Percentiles rank a stretch among this genome's conserved stretches.
Conservation (phyloP, 2,113 vertebrate species). For the Peromyscus leucopus region DNA sequence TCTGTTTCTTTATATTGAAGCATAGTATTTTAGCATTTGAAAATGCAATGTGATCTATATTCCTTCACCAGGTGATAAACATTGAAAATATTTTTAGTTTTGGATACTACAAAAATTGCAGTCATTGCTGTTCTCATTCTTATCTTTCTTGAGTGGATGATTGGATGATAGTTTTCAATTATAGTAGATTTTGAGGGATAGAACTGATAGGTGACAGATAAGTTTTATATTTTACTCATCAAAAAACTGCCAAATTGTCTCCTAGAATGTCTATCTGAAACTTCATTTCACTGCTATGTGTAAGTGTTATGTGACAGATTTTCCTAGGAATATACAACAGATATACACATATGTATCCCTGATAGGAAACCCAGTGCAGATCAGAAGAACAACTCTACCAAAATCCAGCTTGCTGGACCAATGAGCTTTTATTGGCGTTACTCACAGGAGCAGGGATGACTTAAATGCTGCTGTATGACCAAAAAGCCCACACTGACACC, state of each 20-base stretch:
- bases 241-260: background rate
- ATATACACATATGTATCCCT: background rate
- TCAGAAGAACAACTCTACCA: background rate
- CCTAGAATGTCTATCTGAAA: background rate
- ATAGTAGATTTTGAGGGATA: background rate
- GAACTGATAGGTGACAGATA: background rate
- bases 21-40: background rate
- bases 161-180: background rate
- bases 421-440: background rate
- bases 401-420: background rate
- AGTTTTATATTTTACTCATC: slow-evolving; percentile 1
- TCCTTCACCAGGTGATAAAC: background rate
- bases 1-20: background rate
- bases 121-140: background rate
- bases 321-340: background rate
- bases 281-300: background rate
- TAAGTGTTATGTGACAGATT: background rate
- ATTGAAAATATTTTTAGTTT: background rate
- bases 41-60: background rate
- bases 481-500: background rate
- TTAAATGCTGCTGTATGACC: background rate
- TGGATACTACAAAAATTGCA: background rate
- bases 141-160: background rate
- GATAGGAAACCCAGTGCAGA: background rate
- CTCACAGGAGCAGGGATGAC: background rate